Percentiles rank a stretch among this genome's conserved stretches.
phyloP scores from a whole-genome alignment of 1,140 invertebrate genomes.

The Trissolcus basalis region DNA sequence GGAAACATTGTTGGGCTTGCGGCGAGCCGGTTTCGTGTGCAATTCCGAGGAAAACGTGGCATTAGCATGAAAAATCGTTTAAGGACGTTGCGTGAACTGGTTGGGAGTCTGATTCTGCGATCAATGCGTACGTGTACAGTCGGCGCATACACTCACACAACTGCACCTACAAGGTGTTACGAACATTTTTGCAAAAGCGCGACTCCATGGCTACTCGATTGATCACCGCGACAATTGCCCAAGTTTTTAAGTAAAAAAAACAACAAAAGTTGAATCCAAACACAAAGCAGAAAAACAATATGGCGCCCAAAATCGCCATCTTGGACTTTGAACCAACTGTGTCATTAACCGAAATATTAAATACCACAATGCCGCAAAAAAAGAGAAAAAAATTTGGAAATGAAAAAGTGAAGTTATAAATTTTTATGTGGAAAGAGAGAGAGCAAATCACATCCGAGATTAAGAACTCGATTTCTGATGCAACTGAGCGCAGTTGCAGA shows the following conservation, averaged over 20 bases:
- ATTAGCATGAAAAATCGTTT: slow-evolving; percentile 42
- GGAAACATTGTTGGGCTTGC: neutral
- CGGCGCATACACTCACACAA: too few relatives aligned
- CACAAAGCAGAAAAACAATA: neutral
- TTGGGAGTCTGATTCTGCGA: slow-evolving; percentile 32
- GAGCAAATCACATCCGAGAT: too few relatives aligned
- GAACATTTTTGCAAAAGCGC: slow-evolving; percentile 9
- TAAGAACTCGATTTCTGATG: too few relatives aligned
- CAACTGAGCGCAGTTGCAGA: too few relatives aligned
- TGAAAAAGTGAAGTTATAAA: too few relatives aligned
- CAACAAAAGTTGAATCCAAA: too few relatives aligned
- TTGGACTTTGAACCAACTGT: too few relatives aligned
- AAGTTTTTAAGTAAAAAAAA: slow-evolving; percentile 35
- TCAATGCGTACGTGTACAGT: slow-evolving; percentile 27
- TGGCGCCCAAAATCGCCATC: too few relatives aligned
- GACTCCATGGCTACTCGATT: slow-evolving; percentile 16
- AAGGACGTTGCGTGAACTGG: slow-evolving; percentile 33
- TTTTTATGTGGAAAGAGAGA: too few relatives aligned
- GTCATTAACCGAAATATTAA: too few relatives aligned
- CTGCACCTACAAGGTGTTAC: slow-evolving; percentile 18
- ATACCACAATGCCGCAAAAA: too few relatives aligned
- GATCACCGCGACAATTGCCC: slow-evolving; percentile 21
- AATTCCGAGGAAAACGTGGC: slow-evolving; percentile 1
- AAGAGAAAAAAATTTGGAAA: too few relatives aligned
- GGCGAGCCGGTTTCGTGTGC: neutral